Conservation (phyloP, 2,888 invertebrate genomes). For the Drosophila multiciliata region DNA sequence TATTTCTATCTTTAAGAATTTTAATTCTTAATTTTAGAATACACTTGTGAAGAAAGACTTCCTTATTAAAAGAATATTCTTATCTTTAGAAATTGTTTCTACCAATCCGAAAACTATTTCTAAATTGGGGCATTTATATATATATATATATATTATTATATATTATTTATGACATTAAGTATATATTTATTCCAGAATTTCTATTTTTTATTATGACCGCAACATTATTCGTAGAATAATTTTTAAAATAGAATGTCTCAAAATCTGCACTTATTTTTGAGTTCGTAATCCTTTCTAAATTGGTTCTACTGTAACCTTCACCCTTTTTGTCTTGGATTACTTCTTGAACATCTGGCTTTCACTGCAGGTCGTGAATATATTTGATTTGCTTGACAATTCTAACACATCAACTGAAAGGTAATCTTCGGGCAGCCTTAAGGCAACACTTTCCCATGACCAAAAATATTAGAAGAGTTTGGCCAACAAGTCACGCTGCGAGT, state of each 20-base stretch:
- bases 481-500: slow-evolving; percentile 69
- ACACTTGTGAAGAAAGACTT: neutral
- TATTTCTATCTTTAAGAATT: neutral
- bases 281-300: neutral
- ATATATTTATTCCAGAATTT: too few species aligned
- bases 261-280: neutral
- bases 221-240: too few species aligned
- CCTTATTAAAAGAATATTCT: neutral
- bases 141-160: too few species aligned
- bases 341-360: slow-evolving; percentile 32
- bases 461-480: slow-evolving; percentile 60
- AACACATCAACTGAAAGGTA: slow-evolving; percentile 30
- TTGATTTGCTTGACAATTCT: slow-evolving; percentile 55
- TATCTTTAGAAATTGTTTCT: neutral
- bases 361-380: slow-evolving; percentile 34
- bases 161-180: neutral
- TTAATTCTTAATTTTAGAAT: neutral
- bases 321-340: neutral
- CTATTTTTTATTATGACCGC: neutral
- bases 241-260: too few species aligned
- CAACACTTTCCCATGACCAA: slow-evolving; percentile 76
- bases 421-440: slow-evolving; percentile 25
- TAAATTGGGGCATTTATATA: too few species aligned
- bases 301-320: neutral
- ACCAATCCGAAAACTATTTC: neutral